A percentile compares a stretch with the other conserved stretches of the same genome.
phyloP scores from a whole-genome alignment of 2,888 invertebrate genomes.

The Cryptosula pallasiana region DNA sequence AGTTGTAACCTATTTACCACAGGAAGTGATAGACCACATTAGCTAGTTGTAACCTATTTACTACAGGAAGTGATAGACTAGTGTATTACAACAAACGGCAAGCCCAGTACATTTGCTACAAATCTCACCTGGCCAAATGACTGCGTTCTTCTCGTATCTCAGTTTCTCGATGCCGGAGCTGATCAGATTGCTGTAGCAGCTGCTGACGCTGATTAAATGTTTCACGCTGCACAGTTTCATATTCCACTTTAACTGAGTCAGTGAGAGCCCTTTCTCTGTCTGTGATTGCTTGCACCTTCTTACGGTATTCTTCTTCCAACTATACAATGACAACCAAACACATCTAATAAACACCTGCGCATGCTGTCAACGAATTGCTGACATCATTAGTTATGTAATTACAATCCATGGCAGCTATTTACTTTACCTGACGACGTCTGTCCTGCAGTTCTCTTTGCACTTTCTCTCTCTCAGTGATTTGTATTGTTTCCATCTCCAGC shows the following conservation, averaged over 20 bases:
- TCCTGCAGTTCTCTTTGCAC: conserved; percentile 1
- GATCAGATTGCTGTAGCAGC: conserved; percentile 8
- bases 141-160: neutral
- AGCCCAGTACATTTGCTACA: too few relatives aligned
- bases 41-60: too few relatives aligned
- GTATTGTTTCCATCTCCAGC: neutral
- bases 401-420: too few relatives aligned
- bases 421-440: conserved; percentile 11
- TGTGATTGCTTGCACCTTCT: neutral
- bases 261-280: conserved; percentile 18
- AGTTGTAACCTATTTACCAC: too few relatives aligned
- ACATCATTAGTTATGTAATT: too few relatives aligned
- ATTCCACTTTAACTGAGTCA: conserved; percentile 17
- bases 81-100: too few relatives aligned
- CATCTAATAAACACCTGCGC: too few relatives aligned
- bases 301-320: conserved; percentile 15
- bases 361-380: too few relatives aligned
- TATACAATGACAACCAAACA: too few relatives aligned
- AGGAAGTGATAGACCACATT: too few relatives aligned
- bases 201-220: conserved; percentile 4
- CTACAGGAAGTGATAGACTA: too few relatives aligned
- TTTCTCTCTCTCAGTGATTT: conserved; percentile 9
- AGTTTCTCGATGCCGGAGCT: neutral
- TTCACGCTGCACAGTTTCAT: neutral
- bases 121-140: neutral